phyloP scores from a whole-genome alignment of 2,113 vertebrate genomes.

The Callipepla squamata region DNA sequence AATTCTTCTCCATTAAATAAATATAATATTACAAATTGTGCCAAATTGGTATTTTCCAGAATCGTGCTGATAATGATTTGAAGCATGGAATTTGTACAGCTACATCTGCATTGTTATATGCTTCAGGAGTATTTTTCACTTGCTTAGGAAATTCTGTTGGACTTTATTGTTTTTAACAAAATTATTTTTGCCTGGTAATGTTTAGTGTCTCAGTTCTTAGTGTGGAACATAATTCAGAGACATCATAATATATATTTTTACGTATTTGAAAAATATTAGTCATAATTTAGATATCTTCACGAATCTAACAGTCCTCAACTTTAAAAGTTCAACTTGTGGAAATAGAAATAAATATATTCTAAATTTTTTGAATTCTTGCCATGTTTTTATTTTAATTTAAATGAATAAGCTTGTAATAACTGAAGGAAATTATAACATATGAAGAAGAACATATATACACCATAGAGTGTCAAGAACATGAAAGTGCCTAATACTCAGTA shows the following conservation, averaged over 20 bases:
- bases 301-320: background rate
- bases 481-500: background rate
- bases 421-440: background rate
- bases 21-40: background rate
- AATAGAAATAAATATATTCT: background rate
- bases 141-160: background rate
- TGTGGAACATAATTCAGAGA: background rate
- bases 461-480: background rate
- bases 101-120: background rate
- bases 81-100: background rate
- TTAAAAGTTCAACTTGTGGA: background rate
- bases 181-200: background rate
- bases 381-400: background rate
- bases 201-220: background rate
- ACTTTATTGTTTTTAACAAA: background rate
- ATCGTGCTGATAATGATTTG: background rate
- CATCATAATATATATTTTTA: background rate
- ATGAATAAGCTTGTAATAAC: background rate
- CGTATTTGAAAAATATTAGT: background rate
- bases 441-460: background rate
- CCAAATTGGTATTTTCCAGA: background rate
- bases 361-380: background rate
- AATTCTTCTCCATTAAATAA: background rate
- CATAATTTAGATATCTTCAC: background rate
- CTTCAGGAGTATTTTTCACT: background rate